Base-by-base conservation (phyloP, 2,888 invertebrate species). In the Epinotia bilunana region DNA sequence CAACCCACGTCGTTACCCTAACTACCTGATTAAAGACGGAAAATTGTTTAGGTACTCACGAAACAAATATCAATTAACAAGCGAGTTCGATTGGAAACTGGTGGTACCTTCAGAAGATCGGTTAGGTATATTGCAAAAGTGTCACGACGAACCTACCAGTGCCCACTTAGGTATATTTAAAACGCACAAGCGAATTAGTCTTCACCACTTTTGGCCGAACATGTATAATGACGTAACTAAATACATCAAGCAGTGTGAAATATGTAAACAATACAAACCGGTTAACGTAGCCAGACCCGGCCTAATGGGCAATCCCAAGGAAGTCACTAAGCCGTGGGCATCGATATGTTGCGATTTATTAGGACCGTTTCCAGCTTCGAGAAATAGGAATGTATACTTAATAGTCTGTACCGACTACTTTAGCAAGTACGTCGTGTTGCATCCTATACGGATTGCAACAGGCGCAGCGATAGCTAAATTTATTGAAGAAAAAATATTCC, bases 181-280 rank as follows among this genome's bases (percentile, higher is more conserved):
- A 60, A 60, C 60, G 7, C 60, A 60, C 16, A 60, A 60, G 60
- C 23, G 60, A 12, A 33, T 60, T 33, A 60, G 60, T 20, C 23
- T 23, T 60, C 20, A 60, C 13, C 16, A 60, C 16, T 60, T 16
- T 33, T 60, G 60, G 60, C 60, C 28, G 4, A 60, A 60, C 60
- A 6, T 23, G 33, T 60, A 33, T 28, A 3, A 11, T 7, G 60
- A 60, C 16, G 60, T 60, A 16, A 60, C 28, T 28, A 28, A 60
- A 13, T 60, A 60, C 33, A 28, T 60, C 16, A 60, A 33, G 7
- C 23, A 60, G 12, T 60, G 60, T 33, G 60, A 60, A 13, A 5
- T 60, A 33, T 60, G 60, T 33, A 60, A 60, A 13, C 60, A 60
- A 60, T n/a, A n/a, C n/a, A n/a, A n/a, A n/a, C n/a, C n/a, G n/a